Evolutionary conservation across 2,797 vertebrate genomes (phyloP).

Genomic region (Xerus rutilus): DNA sequence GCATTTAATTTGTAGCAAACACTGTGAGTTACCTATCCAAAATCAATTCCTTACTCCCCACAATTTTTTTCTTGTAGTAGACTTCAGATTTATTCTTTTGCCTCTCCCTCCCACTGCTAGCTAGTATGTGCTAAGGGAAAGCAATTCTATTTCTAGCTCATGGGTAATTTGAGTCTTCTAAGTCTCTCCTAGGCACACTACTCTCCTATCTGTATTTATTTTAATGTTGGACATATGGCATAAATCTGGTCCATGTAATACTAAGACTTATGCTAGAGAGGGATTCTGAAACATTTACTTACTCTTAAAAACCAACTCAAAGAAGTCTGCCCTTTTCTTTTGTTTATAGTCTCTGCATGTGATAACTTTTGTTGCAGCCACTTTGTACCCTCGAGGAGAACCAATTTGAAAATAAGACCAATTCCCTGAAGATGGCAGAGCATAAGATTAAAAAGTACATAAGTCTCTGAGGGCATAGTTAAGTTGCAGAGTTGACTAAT

Average conservation of each 20-base stretch:
- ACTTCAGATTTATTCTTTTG: neutral
- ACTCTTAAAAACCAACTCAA: neutral
- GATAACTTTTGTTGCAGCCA: neutral
- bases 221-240: neutral
- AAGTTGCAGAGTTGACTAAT: neutral
- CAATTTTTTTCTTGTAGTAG: neutral
- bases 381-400: neutral
- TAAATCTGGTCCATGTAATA: neutral
- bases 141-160: neutral
- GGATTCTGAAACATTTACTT: neutral
- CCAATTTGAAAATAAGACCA: neutral
- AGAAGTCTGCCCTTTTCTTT: neutral
- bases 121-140: neutral
- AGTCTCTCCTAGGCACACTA: neutral
- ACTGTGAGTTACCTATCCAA: neutral
- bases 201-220: neutral
- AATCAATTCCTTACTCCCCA: neutral
- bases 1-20: neutral
- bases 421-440: neutral
- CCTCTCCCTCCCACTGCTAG: neutral
- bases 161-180: neutral
- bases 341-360: neutral
- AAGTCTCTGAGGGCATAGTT: neutral
- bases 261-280: neutral
- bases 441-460: neutral